These are phyloP conservation scores for Brachyopa scutellaris DNA, from an alignment of 2,888 invertebrate genomes.

Conservation along the genomic window DNA sequence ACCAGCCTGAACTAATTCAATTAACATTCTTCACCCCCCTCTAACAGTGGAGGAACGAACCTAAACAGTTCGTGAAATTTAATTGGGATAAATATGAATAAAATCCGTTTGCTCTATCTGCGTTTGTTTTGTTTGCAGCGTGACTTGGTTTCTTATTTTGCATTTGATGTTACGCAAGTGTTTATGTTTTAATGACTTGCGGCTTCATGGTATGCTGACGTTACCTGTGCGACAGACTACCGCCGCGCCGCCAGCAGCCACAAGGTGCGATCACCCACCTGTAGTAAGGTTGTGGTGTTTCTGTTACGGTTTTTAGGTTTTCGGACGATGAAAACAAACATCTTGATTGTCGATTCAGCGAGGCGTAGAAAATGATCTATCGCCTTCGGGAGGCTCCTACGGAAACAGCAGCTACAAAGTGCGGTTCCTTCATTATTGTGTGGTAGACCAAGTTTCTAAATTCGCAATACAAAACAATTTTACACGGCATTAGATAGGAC, in stretches of 20 bases:
- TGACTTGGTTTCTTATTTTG: conserved; percentile 27
- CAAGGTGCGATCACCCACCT: conserved; percentile 66
- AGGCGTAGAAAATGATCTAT: conserved; percentile 61
- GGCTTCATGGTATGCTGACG: conserved; percentile 58
- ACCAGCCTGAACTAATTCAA: conserved; percentile 61
- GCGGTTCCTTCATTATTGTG: conserved; percentile 11
- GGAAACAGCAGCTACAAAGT: not conserved
- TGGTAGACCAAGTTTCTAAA: not conserved
- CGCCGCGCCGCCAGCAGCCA: not conserved
- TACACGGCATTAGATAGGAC: conserved; percentile 40
- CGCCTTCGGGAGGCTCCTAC: conserved; percentile 24
- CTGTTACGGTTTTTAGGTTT: conserved; percentile 59
- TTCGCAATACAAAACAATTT: conserved; percentile 10
- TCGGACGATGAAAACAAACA: conserved; percentile 36
- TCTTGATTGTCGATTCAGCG: conserved; percentile 60
- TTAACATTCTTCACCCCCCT: conserved; percentile 47
- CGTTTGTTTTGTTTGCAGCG: conserved; percentile 22
- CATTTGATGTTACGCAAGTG: conserved; percentile 59
- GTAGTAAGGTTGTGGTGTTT: conserved; percentile 38
- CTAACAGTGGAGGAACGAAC: conserved; percentile 1
- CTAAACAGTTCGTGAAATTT: conserved; percentile 38
- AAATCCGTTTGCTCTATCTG: conserved; percentile 11
- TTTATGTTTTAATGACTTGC: conserved; percentile 35
- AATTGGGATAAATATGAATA: conserved; percentile 35
- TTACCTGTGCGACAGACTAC: not conserved